Percentiles rank a stretch among this genome's conserved stretches.
Conservation (phyloP, 2,797 vertebrate genomes). For the Karalla daura region DNA sequence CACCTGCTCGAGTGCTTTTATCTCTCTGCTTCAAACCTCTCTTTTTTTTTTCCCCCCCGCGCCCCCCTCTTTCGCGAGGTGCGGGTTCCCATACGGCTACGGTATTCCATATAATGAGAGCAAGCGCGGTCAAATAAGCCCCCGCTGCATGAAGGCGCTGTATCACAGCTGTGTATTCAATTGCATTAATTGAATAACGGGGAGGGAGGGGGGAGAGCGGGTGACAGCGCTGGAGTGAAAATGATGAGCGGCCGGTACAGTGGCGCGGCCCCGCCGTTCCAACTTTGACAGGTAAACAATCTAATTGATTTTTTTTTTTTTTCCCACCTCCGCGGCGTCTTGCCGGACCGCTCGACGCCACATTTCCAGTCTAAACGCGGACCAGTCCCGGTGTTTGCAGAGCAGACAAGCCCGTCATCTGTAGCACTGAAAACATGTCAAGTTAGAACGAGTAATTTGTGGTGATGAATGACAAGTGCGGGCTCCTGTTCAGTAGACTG, state of each 20-base stretch:
- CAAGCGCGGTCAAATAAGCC: conserved; percentile 47
- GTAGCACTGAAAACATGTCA: conserved; percentile 82
- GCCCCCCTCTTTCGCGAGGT: conserved; percentile 49
- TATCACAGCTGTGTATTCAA: conserved; percentile 61
- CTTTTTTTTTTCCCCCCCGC: too few species aligned
- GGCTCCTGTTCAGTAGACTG: conserved; percentile 83
- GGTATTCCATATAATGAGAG: conserved; percentile 38
- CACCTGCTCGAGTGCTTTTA: conserved; percentile 53
- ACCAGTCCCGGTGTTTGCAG: conserved; percentile 76
- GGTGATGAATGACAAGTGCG: conserved; percentile 88
- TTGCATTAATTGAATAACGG: conserved; percentile 79
- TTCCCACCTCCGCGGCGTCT: conserved; percentile 64
- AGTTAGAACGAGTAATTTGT: conserved; percentile 84
- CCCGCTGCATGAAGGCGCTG: conserved; percentile 25
- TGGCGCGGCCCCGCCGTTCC: conserved; percentile 73
- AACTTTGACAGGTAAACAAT: conserved; percentile 86
- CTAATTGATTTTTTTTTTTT: conserved; percentile 89
- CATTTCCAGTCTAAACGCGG: conserved; percentile 74
- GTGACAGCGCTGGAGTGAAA: conserved; percentile 76
- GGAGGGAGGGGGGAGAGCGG: conserved; percentile 66
- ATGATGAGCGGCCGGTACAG: conserved; percentile 74
- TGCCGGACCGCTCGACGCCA: conserved; percentile 71
- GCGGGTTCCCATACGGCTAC: conserved; percentile 43
- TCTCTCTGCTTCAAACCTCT: conserved; percentile 47
- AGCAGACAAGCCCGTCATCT: conserved; percentile 85